Evolutionary conservation across 2,888 invertebrate genomes (phyloP), one percentile per base, ranked within the genome.

Genomic region (Rhingia rostrata): DNA sequence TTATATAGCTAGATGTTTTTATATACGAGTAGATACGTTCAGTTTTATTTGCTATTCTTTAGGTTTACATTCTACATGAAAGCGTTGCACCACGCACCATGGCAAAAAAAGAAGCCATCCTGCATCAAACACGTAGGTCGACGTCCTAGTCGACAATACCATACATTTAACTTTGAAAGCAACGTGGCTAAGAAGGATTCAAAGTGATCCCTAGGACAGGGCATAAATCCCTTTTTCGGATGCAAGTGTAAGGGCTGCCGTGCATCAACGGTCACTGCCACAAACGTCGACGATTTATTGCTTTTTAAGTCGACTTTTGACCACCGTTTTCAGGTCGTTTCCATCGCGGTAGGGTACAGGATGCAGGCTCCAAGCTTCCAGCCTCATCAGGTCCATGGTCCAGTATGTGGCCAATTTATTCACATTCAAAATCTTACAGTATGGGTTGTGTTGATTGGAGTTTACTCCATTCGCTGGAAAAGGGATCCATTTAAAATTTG

Each of bases 231-330:
- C 56, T 61, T 56, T 67, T 79, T 63, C 61, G 82, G 54, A 73
- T 67, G 64, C 58, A 73, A 61, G 51, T 53, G 39, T 67, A 66
- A 43, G 74, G 60, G 14, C 12, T 60, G 7, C 33, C 33, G 39
- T 56, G 67, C 67, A 58, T 14, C 66, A 54, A 22, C 9, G 56
- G 45, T 35, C 35, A 35, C 70, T 67, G 51, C 78, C 78, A 83
- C 54, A 83, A 60, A 32, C 39, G 43, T 56, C 51, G 51, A 81
- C 77, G 83, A 86, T 87, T 85, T 87, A 87, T 86, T 81, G 86
- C 83, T 74, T 84, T 86, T 87, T 86, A 86, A 78, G 86, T 80
- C 74, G 83, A 86, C 86, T 86, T 86, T 86, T 80, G 86, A 83
- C 86, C 80, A 77, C 74, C 83, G 86, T 83, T 86, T 86, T 82